phyloP scores from a whole-genome alignment of 2,888 invertebrate species.

The Luperina testacea region DNA sequence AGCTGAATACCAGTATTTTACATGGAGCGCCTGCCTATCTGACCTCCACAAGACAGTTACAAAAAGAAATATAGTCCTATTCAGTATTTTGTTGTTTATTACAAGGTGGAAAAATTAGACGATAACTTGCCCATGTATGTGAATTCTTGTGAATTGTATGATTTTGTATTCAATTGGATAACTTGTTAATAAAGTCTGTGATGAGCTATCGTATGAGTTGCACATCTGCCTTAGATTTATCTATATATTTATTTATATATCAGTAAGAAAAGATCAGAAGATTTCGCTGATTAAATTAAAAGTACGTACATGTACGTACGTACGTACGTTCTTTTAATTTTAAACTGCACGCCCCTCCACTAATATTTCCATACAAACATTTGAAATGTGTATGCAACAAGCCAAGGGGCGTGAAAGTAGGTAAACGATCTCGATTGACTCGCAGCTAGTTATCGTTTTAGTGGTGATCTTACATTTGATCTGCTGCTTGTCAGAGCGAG shows the following conservation, averaged over 20 bases:
- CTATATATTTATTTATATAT: background rate
- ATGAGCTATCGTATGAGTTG: background rate
- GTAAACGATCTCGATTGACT: too few species aligned
- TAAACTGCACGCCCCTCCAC: too few species aligned
- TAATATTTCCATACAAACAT: too few species aligned
- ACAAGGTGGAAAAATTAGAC: background rate
- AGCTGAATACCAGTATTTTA: background rate
- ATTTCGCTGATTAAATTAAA: background rate
- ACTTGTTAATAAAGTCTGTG: background rate
- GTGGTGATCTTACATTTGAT: slow-evolving; percentile 68
- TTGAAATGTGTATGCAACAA: too few species aligned
- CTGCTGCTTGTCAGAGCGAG: slow-evolving; percentile 63
- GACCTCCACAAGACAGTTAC: background rate
- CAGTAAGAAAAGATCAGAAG: background rate
- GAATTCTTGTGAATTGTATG: background rate
- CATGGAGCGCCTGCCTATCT: background rate
- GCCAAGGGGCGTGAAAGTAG: too few species aligned
- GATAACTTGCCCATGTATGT: background rate
- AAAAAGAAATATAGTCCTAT: background rate
- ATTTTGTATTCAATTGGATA: background rate
- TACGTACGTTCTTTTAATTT: too few species aligned
- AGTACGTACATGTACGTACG: too few species aligned
- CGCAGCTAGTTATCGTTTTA: too few species aligned
- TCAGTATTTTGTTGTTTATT: background rate
- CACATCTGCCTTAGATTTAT: background rate